A percentile compares a stretch with the other conserved stretches of the same genome.
These are phyloP conservation scores for Ceratina australensis DNA, from an alignment of 1,140 invertebrate genomes.

Conservation along the genomic window DNA sequence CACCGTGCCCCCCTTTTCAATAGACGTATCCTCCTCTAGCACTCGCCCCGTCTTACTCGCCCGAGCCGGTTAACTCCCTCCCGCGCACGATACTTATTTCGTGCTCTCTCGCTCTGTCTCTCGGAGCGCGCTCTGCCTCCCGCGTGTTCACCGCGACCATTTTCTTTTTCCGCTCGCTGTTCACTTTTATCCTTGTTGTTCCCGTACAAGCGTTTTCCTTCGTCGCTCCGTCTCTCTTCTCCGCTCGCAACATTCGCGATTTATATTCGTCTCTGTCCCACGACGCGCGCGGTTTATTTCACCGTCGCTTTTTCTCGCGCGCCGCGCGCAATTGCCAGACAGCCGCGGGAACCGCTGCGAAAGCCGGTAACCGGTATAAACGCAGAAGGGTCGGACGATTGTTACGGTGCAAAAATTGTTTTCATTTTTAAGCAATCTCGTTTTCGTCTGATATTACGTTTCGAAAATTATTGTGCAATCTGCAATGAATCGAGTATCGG, in stretches of 20 bases:
- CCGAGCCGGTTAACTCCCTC: not conserved
- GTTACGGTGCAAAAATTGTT: slow-evolving; percentile 29
- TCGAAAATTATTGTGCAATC: no score
- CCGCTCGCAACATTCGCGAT: slow-evolving; percentile 8
- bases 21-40: slow-evolving; percentile 37
- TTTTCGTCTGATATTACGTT: not conserved
- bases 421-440: not conserved
- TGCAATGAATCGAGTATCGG: no score
- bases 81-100: not conserved
- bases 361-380: slow-evolving; percentile 38
- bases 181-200: slow-evolving; percentile 15
- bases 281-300: not conserved
- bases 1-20: slow-evolving; percentile 47
- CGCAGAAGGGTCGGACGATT: no score
- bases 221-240: slow-evolving; percentile 7
- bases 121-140: not conserved
- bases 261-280: slow-evolving; percentile 6
- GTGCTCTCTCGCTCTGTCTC: not conserved
- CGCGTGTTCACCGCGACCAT: slow-evolving; percentile 16
- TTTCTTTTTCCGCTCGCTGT: slow-evolving; percentile 33
- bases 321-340: slow-evolving; percentile 17
- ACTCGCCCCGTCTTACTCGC: slow-evolving; percentile 3
- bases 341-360: slow-evolving; percentile 24
- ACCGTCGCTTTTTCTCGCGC: slow-evolving; percentile 16
- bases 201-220: not conserved